phyloP scores from a whole-genome alignment of 2,797 vertebrate species.

The Sebastes itinus region DNA sequence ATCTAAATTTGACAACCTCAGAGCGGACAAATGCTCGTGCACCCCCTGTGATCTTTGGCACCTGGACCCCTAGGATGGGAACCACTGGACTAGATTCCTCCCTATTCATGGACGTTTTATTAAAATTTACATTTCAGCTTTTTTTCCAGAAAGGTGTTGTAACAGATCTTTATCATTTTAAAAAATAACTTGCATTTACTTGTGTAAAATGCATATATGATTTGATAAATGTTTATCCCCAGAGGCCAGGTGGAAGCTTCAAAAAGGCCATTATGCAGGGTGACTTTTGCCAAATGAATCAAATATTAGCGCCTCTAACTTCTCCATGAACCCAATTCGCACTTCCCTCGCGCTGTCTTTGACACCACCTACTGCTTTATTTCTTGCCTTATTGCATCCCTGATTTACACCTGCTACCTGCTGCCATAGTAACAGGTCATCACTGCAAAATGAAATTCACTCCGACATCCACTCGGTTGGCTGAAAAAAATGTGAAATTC shows the following conservation, averaged over 20 bases:
- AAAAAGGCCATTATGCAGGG: slow-evolving; percentile 24
- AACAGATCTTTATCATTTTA: not conserved
- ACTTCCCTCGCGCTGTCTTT: not conserved
- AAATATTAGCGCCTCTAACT: slow-evolving; percentile 12
- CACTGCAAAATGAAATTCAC: not conserved
- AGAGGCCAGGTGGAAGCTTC: slow-evolving; percentile 6
- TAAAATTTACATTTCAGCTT: not conserved
- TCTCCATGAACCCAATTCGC: not conserved
- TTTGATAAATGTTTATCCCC: slow-evolving; percentile 23
- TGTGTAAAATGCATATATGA: slow-evolving; percentile 2
- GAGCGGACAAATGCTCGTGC: too few species aligned
- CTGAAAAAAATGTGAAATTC: not conserved
- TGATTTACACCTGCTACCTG: slow-evolving; percentile 54
- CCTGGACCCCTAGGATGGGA: too few species aligned
- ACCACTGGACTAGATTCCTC: not conserved
- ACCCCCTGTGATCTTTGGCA: too few species aligned
- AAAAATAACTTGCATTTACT: not conserved
- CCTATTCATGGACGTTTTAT: not conserved
- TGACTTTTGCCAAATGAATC: slow-evolving; percentile 5
- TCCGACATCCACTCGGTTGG: not conserved
- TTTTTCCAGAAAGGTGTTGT: not conserved
- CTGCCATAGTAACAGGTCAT: slow-evolving; percentile 50
- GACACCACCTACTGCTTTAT: slow-evolving; percentile 11
- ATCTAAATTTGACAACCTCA: too few species aligned
- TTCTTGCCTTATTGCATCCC: slow-evolving; percentile 34